These are phyloP conservation scores for Lasioglossum pauxillum DNA, from an alignment of 2,888 invertebrate genomes.

Conservation along the genomic window DNA sequence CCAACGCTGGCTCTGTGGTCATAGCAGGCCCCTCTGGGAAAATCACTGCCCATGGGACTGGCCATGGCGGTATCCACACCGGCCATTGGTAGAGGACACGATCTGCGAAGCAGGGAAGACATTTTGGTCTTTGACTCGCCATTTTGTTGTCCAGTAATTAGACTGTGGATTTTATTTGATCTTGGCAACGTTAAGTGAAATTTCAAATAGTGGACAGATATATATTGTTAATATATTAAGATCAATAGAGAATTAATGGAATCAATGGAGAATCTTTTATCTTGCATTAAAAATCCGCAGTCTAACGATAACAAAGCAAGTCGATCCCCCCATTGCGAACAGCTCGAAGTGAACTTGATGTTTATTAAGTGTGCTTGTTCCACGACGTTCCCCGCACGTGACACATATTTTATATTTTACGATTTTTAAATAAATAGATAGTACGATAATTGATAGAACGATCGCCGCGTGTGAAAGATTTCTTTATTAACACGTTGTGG, in stretches of 20 bases:
- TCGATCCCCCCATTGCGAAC: neutral
- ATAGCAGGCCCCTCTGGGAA: conserved; percentile 83
- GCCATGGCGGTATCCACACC: conserved; percentile 79
- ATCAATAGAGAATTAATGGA: too few relatives aligned
- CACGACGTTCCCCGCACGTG: conserved; percentile 36
- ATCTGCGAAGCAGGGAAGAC: conserved; percentile 1
- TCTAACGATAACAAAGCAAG: neutral
- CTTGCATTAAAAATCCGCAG: neutral
- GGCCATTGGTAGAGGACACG: conserved; percentile 67
- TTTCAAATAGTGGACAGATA: too few relatives aligned
- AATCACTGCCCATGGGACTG: conserved; percentile 82
- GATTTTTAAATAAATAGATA: neutral
- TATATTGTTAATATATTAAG: too few relatives aligned
- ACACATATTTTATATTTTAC: conserved; percentile 10
- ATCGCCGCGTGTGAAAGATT: neutral
- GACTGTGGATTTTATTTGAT: neutral
- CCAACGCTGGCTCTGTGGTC: conserved; percentile 80
- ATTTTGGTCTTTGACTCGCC: neutral
- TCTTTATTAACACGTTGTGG: conserved; percentile 4
- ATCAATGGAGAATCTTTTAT: neutral
- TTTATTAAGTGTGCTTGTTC: neutral
- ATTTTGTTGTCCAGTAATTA: neutral
- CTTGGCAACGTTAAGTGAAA: neutral
- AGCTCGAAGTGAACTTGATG: neutral
- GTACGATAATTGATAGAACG: neutral